phyloP scores from a whole-genome alignment of 2,113 vertebrate genomes.

The Tachysurus vachellii region DNA sequence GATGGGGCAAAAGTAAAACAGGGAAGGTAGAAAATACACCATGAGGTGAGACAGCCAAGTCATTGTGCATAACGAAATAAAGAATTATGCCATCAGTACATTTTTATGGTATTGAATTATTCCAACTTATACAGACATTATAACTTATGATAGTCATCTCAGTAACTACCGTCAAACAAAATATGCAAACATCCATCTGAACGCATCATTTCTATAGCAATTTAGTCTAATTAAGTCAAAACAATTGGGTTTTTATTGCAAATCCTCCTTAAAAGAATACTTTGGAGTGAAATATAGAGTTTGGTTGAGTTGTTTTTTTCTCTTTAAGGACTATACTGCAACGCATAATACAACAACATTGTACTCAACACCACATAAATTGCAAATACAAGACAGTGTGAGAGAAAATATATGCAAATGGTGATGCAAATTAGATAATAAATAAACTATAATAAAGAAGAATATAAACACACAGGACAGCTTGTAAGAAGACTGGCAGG shows the following conservation, averaged over 20 bases:
- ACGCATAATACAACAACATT: not conserved
- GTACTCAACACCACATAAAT: not conserved
- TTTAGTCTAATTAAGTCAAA: not conserved
- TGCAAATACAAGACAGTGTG: not conserved
- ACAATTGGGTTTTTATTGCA: not conserved
- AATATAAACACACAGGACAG: not conserved
- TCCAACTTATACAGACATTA: not conserved
- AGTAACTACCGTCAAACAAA: not conserved
- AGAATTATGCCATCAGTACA: not conserved
- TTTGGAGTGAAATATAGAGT: not conserved
- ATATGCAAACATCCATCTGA: not conserved
- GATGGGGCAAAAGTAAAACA: constrained; percentile 1
- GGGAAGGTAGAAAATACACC: not conserved
- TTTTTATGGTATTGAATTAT: not conserved
- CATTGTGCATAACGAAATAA: not conserved
- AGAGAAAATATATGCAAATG: not conserved
- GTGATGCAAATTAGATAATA: not conserved
- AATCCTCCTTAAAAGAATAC: not conserved
- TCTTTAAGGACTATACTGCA: not conserved
- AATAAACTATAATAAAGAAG: too few species aligned
- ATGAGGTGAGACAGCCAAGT: not conserved
- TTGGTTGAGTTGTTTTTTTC: not conserved
- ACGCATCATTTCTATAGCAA: not conserved
- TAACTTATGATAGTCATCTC: not conserved
- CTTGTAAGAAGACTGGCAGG: too few species aligned